Base-by-base conservation (phyloP, 2,888 invertebrate genomes). In the Eurois occulta region DNA sequence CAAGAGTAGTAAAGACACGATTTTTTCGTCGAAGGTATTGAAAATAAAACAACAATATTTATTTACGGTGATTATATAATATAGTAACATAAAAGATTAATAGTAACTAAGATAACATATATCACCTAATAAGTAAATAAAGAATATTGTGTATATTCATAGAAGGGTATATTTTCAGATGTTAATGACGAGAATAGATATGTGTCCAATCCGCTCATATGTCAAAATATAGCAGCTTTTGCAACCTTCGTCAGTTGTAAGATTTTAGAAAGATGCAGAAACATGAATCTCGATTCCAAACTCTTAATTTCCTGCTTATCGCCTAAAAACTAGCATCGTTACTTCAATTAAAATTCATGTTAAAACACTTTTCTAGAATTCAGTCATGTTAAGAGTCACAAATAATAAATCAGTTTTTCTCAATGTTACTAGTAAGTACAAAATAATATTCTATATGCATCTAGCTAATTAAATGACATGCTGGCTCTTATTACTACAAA, bases 31-130 rank as follows among this genome's bases (percentile, higher is more conserved):
- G 5, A 52, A 48, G 48, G 60, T 62, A 24, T 38, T 38, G 24
- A 60, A 77, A 80, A 81, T 38, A 80, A 86, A 89, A 89, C 85
- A 87, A 48, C n/a, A 75, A 62, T 80, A 46, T 73, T 64, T 74
- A 80, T 87, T n/a, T 75, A 82, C 81, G 89, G 77, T 81, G 88
- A 88, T 88, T 82, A 87, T 88, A 83, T 88, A 83, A 87, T 84
- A 88, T 81, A 80, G 81, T 88, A 88, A 88, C 89, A 88, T 88
- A 80, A 84, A 87, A 87, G 78, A 81, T 88, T 87, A 87, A 88
- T 86, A 87, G 82, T 89, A 89, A 88, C 87, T 88, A 88, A 81
- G 66, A 87, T 87, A 88, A 88, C 86, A 88, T 88, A 84, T 85
- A 80, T 80, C 74, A 83, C 73, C 78, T 88, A 82, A 67, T 79